Conservation (phyloP, 2,888 invertebrate genomes). For the Polydrusus tereticollis region DNA sequence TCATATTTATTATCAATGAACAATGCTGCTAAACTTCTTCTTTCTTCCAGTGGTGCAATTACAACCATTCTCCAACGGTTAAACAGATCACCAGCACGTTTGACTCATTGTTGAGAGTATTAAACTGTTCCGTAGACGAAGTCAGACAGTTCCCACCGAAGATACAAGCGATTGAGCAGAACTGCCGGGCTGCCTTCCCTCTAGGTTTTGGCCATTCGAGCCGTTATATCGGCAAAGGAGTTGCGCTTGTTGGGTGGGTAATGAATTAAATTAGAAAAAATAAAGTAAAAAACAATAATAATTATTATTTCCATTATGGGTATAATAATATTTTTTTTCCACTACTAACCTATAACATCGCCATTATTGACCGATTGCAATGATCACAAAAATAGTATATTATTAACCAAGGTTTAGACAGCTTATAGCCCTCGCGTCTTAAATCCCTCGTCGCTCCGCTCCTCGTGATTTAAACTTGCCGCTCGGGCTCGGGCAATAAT, state of each 20-base stretch:
- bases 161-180: constrained; percentile 71
- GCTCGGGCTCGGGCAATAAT: too few relatives aligned
- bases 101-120: constrained; percentile 65
- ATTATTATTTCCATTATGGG: too few relatives aligned
- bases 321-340: too few relatives aligned
- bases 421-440: too few relatives aligned
- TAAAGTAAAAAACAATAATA: not conserved
- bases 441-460: too few relatives aligned
- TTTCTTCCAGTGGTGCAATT: constrained; percentile 41
- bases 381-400: too few relatives aligned
- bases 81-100: constrained; percentile 71
- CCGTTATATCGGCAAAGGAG: constrained; percentile 84
- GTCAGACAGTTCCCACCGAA: constrained; percentile 75
- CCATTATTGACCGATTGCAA: too few relatives aligned
- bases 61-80: constrained; percentile 59
- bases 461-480: too few relatives aligned
- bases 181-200: constrained; percentile 90
- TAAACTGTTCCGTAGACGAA: constrained; percentile 64
- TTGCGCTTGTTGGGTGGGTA: constrained; percentile 87
- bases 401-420: too few relatives aligned
- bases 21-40: too few relatives aligned
- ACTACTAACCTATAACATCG: too few relatives aligned
- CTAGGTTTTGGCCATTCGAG: constrained; percentile 92
- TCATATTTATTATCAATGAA: not conserved
- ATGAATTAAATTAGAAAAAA: not conserved